Conservation (phyloP, 2,113 vertebrate genomes). For the Pseudopipra pipra region DNA sequence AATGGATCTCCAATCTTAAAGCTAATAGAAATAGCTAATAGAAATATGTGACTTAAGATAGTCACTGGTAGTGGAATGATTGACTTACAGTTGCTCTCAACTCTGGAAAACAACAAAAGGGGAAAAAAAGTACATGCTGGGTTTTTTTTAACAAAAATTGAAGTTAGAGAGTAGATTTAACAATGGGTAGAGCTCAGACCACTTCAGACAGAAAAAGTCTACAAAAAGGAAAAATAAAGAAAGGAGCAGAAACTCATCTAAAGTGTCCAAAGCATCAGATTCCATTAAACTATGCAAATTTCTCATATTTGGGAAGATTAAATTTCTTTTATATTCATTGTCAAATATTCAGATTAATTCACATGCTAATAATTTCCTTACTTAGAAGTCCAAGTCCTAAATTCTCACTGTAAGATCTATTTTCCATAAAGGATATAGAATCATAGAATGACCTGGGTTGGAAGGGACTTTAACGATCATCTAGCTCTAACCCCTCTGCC, state of each 20-base stretch:
- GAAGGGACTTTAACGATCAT: not conserved
- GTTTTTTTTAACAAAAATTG: not conserved
- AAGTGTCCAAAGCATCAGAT: not conserved
- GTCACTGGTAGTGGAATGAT: not conserved
- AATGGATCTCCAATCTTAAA: not conserved
- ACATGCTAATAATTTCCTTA: not conserved
- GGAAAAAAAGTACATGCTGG: not conserved
- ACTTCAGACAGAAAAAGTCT: not conserved
- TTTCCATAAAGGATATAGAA: not conserved
- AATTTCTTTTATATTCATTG: not conserved
- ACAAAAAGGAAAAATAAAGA: not conserved
- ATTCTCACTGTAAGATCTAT: not conserved
- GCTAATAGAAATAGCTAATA: not conserved
- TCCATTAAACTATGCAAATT: not conserved
- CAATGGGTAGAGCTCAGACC: accelerated
- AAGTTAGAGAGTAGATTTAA: not conserved
- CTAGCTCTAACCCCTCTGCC: not conserved
- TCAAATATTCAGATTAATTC: not conserved
- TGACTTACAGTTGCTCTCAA: not conserved
- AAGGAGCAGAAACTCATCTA: not conserved
- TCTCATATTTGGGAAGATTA: not conserved
- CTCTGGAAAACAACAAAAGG: not conserved
- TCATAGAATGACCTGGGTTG: not conserved
- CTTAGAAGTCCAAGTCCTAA: not conserved
- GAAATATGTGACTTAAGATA: not conserved